Evolutionary conservation across 2,797 vertebrate species (phyloP).

Genomic region (Knipowitschia caucasica): DNA sequence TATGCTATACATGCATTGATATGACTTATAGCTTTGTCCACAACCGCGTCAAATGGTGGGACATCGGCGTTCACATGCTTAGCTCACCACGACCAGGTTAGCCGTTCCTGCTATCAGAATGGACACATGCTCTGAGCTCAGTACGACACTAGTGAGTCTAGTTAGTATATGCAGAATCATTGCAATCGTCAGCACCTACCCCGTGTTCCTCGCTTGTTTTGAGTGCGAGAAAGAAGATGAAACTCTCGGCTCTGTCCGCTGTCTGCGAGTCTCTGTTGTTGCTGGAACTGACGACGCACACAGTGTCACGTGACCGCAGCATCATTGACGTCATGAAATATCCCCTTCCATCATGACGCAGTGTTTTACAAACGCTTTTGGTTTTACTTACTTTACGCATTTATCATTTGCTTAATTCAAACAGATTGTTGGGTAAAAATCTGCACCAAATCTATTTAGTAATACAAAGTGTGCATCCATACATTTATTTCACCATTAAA

Average conservation of each 20-base stretch:
- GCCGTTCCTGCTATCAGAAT: constrained; percentile 15
- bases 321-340: constrained; percentile 15
- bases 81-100: neutral
- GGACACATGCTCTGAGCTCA: neutral
- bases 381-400: too few species aligned
- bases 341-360: constrained; percentile 10
- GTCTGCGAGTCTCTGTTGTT: constrained; percentile 6
- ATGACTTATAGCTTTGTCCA: neutral
- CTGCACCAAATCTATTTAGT: neutral
- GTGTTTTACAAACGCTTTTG: too few species aligned
- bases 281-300: constrained; percentile 33
- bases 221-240: neutral
- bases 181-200: constrained; percentile 16
- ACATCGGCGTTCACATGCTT: neutral
- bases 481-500: neutral
- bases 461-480: neutral
- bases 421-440: neutral
- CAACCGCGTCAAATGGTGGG: neutral
- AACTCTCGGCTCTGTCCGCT: too few species aligned
- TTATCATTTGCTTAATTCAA: too few species aligned
- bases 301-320: constrained; percentile 43
- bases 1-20: neutral
- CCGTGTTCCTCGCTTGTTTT: constrained; percentile 4
- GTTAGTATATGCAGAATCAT: neutral
- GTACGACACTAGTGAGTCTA: too few species aligned